A percentile compares a stretch with the other conserved stretches of the same genome.
Evolutionary conservation across 2,888 invertebrate species (phyloP).

Genomic region (Portevinia maculata): DNA sequence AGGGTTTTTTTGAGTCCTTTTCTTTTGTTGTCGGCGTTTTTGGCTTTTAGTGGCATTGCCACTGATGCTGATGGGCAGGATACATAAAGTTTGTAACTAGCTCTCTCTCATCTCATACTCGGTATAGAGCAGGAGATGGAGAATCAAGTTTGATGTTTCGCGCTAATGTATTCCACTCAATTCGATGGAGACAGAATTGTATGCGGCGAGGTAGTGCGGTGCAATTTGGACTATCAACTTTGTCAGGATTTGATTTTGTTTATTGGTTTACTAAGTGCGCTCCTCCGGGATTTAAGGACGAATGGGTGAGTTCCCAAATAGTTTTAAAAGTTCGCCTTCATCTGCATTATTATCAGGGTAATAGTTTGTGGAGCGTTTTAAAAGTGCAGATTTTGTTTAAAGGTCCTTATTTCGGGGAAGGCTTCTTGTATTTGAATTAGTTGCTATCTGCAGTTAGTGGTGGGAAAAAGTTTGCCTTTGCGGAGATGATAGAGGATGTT

Average conservation of each 20-base stretch:
- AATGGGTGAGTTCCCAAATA: slow-evolving; percentile 33
- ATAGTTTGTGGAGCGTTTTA: slow-evolving; percentile 39
- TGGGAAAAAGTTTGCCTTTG: neutral
- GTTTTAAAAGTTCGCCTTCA: slow-evolving; percentile 58
- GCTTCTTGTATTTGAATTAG: neutral
- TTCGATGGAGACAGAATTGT: slow-evolving; percentile 51
- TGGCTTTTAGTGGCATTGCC: slow-evolving; percentile 65
- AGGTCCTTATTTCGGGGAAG: neutral
- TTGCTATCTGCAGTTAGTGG: neutral
- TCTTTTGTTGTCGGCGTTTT: slow-evolving; percentile 61
- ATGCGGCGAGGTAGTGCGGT: slow-evolving; percentile 17
- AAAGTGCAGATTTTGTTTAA: slow-evolving; percentile 32
- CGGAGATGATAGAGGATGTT: neutral
- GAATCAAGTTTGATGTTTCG: slow-evolving; percentile 66
- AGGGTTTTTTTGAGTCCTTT: slow-evolving; percentile 5
- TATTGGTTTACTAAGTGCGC: slow-evolving; percentile 68
- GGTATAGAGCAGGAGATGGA: neutral
- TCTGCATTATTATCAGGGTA: slow-evolving; percentile 57
- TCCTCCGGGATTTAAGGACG: slow-evolving; percentile 31
- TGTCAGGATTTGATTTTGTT: slow-evolving; percentile 69
- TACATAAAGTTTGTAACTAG: slow-evolving; percentile 58
- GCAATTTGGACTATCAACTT: slow-evolving; percentile 65
- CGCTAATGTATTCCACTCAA: slow-evolving; percentile 72
- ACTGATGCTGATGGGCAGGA: slow-evolving; percentile 67
- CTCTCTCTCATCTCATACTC: slow-evolving; percentile 22